Evolutionary conservation across 2,797 vertebrate genomes (phyloP), one percentile per base, ranked within the genome.

Genomic region (Tinamus major): DNA sequence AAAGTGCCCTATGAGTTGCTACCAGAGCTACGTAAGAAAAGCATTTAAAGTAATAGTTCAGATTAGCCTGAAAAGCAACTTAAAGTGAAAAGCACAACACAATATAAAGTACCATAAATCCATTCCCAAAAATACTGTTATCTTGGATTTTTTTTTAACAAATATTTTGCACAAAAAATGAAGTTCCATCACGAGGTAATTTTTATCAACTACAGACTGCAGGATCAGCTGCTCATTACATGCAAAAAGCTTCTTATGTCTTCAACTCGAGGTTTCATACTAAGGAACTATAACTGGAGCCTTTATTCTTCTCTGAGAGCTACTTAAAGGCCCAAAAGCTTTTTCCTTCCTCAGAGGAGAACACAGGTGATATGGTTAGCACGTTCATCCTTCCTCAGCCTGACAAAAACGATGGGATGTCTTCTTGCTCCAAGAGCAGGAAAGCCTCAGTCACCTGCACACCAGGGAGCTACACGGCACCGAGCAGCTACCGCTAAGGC

Each of bases 381-480:
- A 16, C 10, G 16, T 6, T 51, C 44, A 29, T 53, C 51, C 14
- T 51, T 51, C 26, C 24, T 53, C 72, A 9, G 37, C 65, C 76
- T 37, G 17, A n/a, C 67, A 75, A 8, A 71, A 62, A 9, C 17
- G 18, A 64, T 0, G 3, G 26, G 35, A 70, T 8, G 10, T 16
- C 77, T 53, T 68, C 31, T 72, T 59, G 24, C 29, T 81, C 72
- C 76, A 41, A 46, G 42, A 86, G 23, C 24, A 74, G 53, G 20
- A 71, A 87, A 69, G 59, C 20, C 44, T 37, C 53, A 19, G 42
- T 19, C 27, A 78, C 5, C 10, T 33, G 12, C 13, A 33, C 26
- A 31, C 18, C 0, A 79, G 10, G 31, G 9, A 72, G 41, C 7
- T 71, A 62, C 42, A 4, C 59, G 0, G 2, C 85, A 51, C 37